Evolutionary conservation across 2,888 invertebrate species (phyloP), one percentile per base, ranked within the genome.

Genomic region (Drosophila nr. perissopoda): DNA sequence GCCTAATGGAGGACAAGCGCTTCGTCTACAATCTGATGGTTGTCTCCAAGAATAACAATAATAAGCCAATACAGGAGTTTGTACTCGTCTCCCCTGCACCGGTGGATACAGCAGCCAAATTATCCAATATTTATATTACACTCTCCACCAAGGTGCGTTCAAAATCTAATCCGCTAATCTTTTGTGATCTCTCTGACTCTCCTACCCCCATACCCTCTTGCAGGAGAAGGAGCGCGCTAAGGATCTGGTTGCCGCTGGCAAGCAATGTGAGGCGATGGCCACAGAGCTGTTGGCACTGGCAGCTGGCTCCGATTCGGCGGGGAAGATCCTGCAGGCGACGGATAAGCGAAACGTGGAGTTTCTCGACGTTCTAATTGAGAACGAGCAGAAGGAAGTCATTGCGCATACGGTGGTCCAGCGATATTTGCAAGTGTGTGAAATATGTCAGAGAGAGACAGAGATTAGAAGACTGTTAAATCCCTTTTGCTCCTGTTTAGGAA

Each of bases 11-110:
- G 80, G 99, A 99, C 92, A 96, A 97, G 91, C 96, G 98, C 95
- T 99, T 99, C 93, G 97, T 99, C 60, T 99, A 99, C 93, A 99
- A 99, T 92, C 94, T 99, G 89, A 99, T 99, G 98, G 97, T 99
- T 42, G 98, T 98, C 93, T 98, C 98, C 31, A 99, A 99, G 93
- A 97, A 97, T 94, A 95, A 98, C 94, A 97, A 98, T 91, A 99
- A 99, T 93, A 97, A 97, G 90, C 99, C 99, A 0, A 97, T 99
- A 76, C 98, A 99, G 92, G 99, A 99, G 92, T 99, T 99, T 93
- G 97, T 99, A 33, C 94, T 99, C 69, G 97, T 99, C n/a, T 99
- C 99, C 0, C 98, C 99, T n/a, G 99, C 99, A 5, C 99, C 99
- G 0, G 99, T 99, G 34, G 99, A 99, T 92, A 98, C 99, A 18